Evolutionary conservation across 2,888 invertebrate species (phyloP), one percentile per base, ranked within the genome.

Genomic region (Epinotia brunnichana): DNA sequence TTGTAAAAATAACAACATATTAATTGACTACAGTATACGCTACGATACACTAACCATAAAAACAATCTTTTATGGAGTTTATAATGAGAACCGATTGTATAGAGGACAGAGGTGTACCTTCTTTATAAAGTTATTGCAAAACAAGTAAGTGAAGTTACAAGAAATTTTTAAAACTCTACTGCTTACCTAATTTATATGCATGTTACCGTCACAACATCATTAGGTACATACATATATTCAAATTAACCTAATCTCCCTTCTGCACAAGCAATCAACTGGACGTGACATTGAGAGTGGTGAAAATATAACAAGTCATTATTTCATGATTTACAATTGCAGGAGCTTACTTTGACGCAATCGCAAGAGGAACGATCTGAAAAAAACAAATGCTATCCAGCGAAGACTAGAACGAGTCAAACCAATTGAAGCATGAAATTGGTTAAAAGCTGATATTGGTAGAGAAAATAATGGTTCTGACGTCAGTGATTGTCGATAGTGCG

Each of bases 391-490:
- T 17, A 69, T 53, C 69, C 41, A 69, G 69, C 51, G 19, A 29
- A 29, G 51, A 63, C 62, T 63, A 62, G 68, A 62, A 69, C 68
- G 2, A 63, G 63, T 59, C 69, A 63, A 69, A 69, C 68, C 68
- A 73, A 73, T 68, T 73, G 73, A 73, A 57, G 62, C 69, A 53
- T 63, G 59, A 69, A 73, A 73, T 73, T 73, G 68, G 68, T 69
- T 73, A 73, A 69, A 62, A 57, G 57, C 63, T 69, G 57, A 73
- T 57, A 69, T 73, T 72, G 60, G 61, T 68, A 62, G 57, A 63
- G 59, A 69, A 73, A 69, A 69, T 63, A 69, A 73, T 63, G 19
- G 68, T 39, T 15, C 54, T 63, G 69, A 73, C 73, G 73, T 73
- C 72, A 73, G 29, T 48, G 44, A 15, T 63, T 41, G 41, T 56